Base-by-base conservation (phyloP, 1,140 invertebrate genomes). In the Bursaphelenchus mucronatus region DNA sequence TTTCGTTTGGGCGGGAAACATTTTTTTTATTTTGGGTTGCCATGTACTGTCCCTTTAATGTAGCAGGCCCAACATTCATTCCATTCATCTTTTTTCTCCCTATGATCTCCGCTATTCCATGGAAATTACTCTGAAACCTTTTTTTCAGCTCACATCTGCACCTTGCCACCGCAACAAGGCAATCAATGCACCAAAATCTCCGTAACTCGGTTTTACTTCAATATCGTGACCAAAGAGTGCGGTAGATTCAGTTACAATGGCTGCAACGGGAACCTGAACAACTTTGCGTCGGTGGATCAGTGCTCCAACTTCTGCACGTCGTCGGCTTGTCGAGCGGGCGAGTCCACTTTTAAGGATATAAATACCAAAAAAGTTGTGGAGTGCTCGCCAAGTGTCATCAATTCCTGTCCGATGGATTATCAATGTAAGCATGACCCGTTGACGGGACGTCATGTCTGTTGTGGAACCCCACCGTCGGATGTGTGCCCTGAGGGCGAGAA, bases 141-240 rank as follows among this genome's bases (percentile, higher is more conserved):
- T 30, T 50, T 62, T 73, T 71, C 69, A 69, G 70, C 74, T 0
- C 68, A 79, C 50, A 76, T 78, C 56, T 76, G 75, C 56, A 73
- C 72, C 30, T 69, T 73, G 13, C 76, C 76, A 30, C 76, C 76
- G 10, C 76, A 78, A 61, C 74, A 71, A 59, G 78, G 78, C 39
- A 78, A 69, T 55, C 68, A 65, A 57, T 78, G 76, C 54, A 64
- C 67, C 7, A 78, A 78, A 47, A 71, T 64, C 19, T 68, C 76
- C 8, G 54, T 78, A n/a, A 76, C 66, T 11, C 68, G 74, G 4
- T 78, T 46, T 53, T 78, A 78, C 47, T 78, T 78, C 66, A 78
- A 78, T 61, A 80, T 78, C 63, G 76, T 78, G 3, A 80, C 78
- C 11, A 73, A 72, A 47, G 74, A 78, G 49, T 78, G 76, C 53